These are phyloP conservation scores for Drosophila sordidapex DNA, from an alignment of 2,888 invertebrate genomes.

Conservation along the genomic window DNA sequence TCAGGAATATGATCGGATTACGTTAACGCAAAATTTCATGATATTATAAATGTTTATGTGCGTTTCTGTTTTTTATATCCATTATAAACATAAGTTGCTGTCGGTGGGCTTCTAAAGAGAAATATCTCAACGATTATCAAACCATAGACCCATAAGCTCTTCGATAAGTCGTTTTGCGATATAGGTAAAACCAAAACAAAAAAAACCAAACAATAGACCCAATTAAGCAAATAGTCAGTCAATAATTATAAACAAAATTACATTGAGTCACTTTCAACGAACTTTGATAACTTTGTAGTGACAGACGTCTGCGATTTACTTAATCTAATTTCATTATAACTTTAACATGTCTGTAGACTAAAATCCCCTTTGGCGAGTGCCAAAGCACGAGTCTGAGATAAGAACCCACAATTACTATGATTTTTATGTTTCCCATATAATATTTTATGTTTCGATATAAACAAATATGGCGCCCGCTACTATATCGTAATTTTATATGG, in stretches of 20 bases:
- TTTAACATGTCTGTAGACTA: slow-evolving; percentile 25
- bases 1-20: slow-evolving; percentile 61
- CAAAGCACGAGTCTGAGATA: slow-evolving; percentile 26
- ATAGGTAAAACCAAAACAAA: neutral
- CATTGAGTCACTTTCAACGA: slow-evolving; percentile 23
- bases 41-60: slow-evolving; percentile 68
- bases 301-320: slow-evolving; percentile 16
- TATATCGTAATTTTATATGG: slow-evolving; percentile 42
- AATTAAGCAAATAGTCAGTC: neutral
- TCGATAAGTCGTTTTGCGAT: slow-evolving; percentile 56
- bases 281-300: slow-evolving; percentile 29
- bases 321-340: slow-evolving; percentile 31
- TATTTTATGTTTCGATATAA: slow-evolving; percentile 46
- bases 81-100: slow-evolving; percentile 71
- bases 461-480: slow-evolving; percentile 27
- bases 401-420: slow-evolving; percentile 16
- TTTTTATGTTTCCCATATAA: slow-evolving; percentile 49
- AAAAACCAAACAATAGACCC: neutral
- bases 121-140: slow-evolving; percentile 39
- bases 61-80: slow-evolving; percentile 67
- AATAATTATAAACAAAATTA: neutral
- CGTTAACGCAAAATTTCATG: slow-evolving; percentile 48
- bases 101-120: slow-evolving; percentile 68
- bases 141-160: slow-evolving; percentile 42
- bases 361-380: slow-evolving; percentile 5